Evolutionary conservation across 2,113 vertebrate species (phyloP).

Genomic region (Gobius niger): DNA sequence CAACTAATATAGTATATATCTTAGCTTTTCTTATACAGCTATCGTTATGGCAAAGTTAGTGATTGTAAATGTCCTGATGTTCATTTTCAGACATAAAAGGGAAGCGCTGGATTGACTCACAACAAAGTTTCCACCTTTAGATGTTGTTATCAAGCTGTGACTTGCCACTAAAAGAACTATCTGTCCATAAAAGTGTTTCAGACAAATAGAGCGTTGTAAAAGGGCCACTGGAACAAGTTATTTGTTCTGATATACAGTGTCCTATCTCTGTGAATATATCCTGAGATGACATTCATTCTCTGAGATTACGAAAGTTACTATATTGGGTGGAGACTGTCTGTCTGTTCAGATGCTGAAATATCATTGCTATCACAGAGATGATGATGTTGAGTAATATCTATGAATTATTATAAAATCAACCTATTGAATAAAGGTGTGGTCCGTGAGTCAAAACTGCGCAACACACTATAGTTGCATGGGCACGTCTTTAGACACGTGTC

Average conservation of each 20-base stretch:
- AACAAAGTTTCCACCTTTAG: constrained; percentile 3
- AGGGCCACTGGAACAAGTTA: neutral
- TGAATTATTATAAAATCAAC: neutral
- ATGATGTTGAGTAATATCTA: neutral
- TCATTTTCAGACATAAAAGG: too few species aligned
- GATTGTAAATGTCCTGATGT: too few species aligned
- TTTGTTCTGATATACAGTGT: neutral
- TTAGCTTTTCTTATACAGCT: too few species aligned
- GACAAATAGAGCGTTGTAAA: neutral
- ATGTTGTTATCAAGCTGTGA: neutral
- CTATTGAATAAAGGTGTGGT: constrained; percentile 13
- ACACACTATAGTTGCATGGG: neutral
- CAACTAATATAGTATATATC: too few species aligned
- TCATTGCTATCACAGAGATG: constrained; percentile 1
- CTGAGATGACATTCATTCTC: neutral
- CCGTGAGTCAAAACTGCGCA: neutral
- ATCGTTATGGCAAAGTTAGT: too few species aligned
- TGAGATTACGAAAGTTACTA: neutral
- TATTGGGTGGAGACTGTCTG: neutral
- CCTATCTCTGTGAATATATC: neutral
- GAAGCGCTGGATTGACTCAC: neutral
- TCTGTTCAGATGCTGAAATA: constrained; percentile 8
- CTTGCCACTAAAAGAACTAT: constrained; percentile 10
- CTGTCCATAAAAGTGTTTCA: neutral
- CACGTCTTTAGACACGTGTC: constrained; percentile 9